Base-by-base conservation (phyloP, 2,888 invertebrate genomes). In the Latheticus oryzae region DNA sequence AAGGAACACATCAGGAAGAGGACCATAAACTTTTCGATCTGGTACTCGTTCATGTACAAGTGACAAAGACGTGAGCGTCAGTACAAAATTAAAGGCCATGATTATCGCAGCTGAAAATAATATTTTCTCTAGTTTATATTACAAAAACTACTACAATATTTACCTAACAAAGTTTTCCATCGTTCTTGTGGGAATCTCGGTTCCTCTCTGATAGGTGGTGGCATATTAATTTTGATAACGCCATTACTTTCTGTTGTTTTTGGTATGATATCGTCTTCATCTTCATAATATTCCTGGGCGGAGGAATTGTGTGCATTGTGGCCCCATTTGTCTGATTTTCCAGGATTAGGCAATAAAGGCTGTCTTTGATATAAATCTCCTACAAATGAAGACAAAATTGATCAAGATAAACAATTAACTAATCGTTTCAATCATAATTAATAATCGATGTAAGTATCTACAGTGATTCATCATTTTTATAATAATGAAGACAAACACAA, bases 1-100 rank as follows among this genome's bases (percentile, higher is more conserved):
- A 69, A 95, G 84, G 72, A 93, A 84, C 64, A 91, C 82, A 79
- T 95, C 95, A 52, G 91, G 91, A 68, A 95, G 85, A 48, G 94
- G 94, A 55, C 84, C 82, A 73, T 89, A 88, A 3, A 81, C 82
- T 60, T 83, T 82, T 63, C 90, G 82, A 79, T 92, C 90, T 35
- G 95, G 95, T 67, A 95, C 86, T 65, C 90, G 85, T 77, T 95
- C 94, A 81, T 95, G 95, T 58, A 93, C 90, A 75, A 92, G 80
- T 66, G 93, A 90, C 71, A 95, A 83, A 51, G 92, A 90, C 73
- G 87, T 80, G 57, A 87, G 84, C 60, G 87, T 86, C 66, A 86
- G 71, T 66, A 87, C 78, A 73, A 87, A 87, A 77, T 84, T 87
- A 66, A 84, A 80, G 68, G 81, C 78, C 78, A 87, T 80, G 68